Conservation (phyloP, 2,113 vertebrate species). For the Chinchilla lanigera region DNA sequence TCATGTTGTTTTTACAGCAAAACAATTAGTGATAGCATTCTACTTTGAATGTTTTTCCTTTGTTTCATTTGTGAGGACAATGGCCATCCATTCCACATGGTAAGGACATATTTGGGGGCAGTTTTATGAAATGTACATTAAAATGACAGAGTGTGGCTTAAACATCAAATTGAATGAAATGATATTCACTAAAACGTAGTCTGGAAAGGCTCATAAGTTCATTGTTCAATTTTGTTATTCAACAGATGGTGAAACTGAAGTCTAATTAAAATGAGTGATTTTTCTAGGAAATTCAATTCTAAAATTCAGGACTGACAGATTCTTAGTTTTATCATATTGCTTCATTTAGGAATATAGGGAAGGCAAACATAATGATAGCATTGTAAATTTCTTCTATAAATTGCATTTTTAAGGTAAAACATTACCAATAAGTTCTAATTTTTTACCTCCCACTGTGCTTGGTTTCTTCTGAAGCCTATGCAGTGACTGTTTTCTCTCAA, state of each 20-base stretch:
- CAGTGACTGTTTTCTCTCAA: background rate
- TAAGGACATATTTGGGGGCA: background rate
- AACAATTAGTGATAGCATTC: background rate
- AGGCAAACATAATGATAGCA: background rate
- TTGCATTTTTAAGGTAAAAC: conserved; percentile 9
- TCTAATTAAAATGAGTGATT: background rate
- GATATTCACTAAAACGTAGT: background rate
- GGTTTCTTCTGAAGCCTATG: background rate
- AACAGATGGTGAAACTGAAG: background rate
- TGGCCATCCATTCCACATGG: background rate
- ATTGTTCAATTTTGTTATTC: background rate
- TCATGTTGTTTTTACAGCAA: background rate
- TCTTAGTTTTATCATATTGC: background rate
- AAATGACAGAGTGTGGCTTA: background rate
- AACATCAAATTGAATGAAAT: background rate
- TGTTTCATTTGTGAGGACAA: background rate
- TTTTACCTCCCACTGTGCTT: background rate
- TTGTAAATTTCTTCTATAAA: background rate
- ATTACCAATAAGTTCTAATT: background rate
- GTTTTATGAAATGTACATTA: background rate
- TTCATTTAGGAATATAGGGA: background rate
- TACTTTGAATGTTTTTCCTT: background rate
- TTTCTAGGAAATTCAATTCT: background rate
- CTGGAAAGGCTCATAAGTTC: background rate
- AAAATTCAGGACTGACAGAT: background rate